Conservation (phyloP, 2,888 invertebrate species). For the Nephrotoma flavescens region DNA sequence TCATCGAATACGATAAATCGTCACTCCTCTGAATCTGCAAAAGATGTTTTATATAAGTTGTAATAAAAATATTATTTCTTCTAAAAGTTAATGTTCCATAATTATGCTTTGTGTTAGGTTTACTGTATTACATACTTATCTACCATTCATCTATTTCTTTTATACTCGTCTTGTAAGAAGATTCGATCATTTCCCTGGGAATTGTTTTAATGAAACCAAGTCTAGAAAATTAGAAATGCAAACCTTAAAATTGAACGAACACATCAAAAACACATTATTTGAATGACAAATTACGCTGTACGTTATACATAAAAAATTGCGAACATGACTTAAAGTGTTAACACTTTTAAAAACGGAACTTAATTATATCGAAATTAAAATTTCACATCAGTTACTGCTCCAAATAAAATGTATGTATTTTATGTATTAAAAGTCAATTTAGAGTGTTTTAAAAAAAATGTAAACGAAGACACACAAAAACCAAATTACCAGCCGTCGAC, state of each 20-base stretch:
- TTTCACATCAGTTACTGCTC: neutral
- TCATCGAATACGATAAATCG: neutral
- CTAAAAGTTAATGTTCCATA: neutral
- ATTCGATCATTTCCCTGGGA: too few relatives aligned
- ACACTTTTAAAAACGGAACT: neutral
- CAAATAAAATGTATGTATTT: neutral
- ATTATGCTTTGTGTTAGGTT: neutral
- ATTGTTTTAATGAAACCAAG: neutral
- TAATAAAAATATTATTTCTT: neutral
- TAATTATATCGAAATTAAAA: neutral
- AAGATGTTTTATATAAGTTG: neutral
- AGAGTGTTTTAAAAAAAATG: neutral
- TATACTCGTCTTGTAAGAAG: too few relatives aligned
- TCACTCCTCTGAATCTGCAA: neutral
- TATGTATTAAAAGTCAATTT: neutral
- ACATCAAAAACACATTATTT: neutral
- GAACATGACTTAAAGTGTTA: neutral
- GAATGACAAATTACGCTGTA: neutral
- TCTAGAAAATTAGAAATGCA: neutral
- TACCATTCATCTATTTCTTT: neutral
- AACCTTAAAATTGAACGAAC: neutral
- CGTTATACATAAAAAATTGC: neutral
- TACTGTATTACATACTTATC: neutral
- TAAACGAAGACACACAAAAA: neutral
- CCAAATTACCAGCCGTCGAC: neutral